Conservation (phyloP, 2,888 invertebrate species). For the Perdita meconis region DNA sequence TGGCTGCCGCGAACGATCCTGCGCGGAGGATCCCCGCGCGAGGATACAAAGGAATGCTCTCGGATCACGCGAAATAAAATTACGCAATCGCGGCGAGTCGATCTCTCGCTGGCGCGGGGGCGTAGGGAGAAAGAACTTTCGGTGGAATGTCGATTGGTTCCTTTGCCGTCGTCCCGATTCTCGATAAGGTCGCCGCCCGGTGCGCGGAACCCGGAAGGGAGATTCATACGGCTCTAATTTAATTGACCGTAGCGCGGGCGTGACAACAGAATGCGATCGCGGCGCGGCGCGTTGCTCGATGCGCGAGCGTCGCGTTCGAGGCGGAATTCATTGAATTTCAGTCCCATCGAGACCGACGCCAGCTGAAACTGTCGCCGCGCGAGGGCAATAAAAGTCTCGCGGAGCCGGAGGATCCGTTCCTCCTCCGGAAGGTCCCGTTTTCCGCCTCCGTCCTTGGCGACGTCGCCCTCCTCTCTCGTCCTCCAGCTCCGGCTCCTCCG, state of each 20-base stretch:
- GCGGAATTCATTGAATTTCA: slow-evolving; percentile 50
- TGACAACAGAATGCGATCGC: not conserved
- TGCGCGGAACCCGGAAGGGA: slow-evolving; percentile 8
- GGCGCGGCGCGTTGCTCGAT: not conserved
- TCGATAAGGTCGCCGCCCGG: slow-evolving; percentile 40
- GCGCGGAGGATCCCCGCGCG: not conserved
- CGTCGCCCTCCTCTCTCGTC: slow-evolving; percentile 17
- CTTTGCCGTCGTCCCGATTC: slow-evolving; percentile 25
- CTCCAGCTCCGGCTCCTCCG: slow-evolving; percentile 13
- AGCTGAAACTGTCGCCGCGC: slow-evolving; percentile 12
- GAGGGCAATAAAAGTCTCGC: slow-evolving; percentile 57
- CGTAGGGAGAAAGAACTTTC: slow-evolving; percentile 26
- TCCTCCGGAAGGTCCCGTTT: slow-evolving; percentile 19
- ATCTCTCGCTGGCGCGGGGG: slow-evolving; percentile 1
- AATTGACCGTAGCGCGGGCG: slow-evolving; percentile 34
- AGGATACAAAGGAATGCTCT: slow-evolving; percentile 24
- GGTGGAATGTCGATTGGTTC: slow-evolving; percentile 32
- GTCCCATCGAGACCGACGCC: slow-evolving; percentile 2
- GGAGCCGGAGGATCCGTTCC: slow-evolving; percentile 44
- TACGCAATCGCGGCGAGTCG: slow-evolving; percentile 39
- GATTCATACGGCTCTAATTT: slow-evolving; percentile 15
- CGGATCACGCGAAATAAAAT: slow-evolving; percentile 45
- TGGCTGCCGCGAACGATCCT: not conserved
- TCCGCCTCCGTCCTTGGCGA: slow-evolving; percentile 17
- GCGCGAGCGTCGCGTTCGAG: not conserved